phyloP scores from a whole-genome alignment of 2,888 invertebrate species.

The Antitype chi region DNA sequence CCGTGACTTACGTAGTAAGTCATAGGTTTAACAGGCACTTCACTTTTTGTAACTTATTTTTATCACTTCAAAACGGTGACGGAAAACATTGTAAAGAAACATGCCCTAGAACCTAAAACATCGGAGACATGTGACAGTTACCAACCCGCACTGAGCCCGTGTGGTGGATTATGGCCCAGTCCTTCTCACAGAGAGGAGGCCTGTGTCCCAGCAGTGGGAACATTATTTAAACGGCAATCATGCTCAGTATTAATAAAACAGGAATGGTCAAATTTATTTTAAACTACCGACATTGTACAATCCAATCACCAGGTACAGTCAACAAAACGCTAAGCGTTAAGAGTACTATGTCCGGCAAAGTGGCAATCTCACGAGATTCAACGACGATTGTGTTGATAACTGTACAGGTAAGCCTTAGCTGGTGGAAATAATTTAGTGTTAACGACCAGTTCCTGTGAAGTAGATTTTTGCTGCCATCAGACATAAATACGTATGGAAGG shows the following conservation, averaged over 20 bases:
- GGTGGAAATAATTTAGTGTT: slow-evolving; percentile 14
- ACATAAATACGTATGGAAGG: background rate
- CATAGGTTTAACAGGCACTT: too few species aligned
- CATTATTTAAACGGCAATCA: too few species aligned
- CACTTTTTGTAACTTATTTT: too few species aligned
- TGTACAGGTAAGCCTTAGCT: background rate
- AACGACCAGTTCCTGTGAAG: background rate
- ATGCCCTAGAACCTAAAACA: too few species aligned
- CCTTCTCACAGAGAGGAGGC: too few species aligned
- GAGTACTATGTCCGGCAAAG: slow-evolving; percentile 25
- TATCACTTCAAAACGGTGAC: too few species aligned
- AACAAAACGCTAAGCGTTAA: slow-evolving; percentile 30
- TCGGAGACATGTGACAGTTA: too few species aligned
- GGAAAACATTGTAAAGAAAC: too few species aligned
- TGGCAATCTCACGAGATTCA: slow-evolving; percentile 40
- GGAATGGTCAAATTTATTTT: background rate
- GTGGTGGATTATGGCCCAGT: too few species aligned
- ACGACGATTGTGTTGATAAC: slow-evolving; percentile 30
- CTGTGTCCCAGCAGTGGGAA: too few species aligned
- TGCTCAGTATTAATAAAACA: background rate
- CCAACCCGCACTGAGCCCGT: too few species aligned
- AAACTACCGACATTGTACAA: background rate
- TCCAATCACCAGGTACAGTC: slow-evolving; percentile 31
- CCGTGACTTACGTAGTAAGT: too few species aligned
- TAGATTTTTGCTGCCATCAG: background rate